These are phyloP conservation scores for Sphenodon punctatus DNA, from an alignment of 2,797 vertebrate species.

Conservation along the genomic window DNA sequence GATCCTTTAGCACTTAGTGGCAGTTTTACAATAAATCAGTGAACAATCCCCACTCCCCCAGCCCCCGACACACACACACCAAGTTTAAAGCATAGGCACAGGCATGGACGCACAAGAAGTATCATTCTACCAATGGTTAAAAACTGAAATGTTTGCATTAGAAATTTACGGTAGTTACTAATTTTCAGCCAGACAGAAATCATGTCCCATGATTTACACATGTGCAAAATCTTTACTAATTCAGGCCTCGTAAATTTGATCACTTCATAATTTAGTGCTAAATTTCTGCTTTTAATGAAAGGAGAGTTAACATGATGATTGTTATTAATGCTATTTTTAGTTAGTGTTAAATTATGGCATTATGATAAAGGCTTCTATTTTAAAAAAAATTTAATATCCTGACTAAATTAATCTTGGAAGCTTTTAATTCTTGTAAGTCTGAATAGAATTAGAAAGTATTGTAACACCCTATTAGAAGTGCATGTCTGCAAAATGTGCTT, in stretches of 20 bases:
- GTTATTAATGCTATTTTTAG: constrained; percentile 73
- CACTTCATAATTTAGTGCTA: constrained; percentile 67
- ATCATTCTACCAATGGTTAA: background rate
- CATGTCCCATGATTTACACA: constrained; percentile 61
- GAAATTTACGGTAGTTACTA: constrained; percentile 60
- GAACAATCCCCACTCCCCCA: too few relatives aligned
- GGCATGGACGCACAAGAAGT: background rate
- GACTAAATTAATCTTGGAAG: constrained; percentile 69
- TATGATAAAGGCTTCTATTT: constrained; percentile 66
- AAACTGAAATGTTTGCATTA: constrained; percentile 50
- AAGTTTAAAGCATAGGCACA: too few relatives aligned
- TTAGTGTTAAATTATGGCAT: constrained; percentile 69
- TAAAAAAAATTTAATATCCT: constrained; percentile 52
- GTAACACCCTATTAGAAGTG: constrained; percentile 34
- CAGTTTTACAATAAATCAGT: background rate
- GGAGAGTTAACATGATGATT: constrained; percentile 58
- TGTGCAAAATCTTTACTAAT: constrained; percentile 70
- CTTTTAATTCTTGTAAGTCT: constrained; percentile 60
- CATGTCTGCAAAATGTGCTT: constrained; percentile 21
- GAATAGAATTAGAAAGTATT: constrained; percentile 57
- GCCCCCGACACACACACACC: too few relatives aligned
- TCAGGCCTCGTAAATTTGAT: constrained; percentile 62
- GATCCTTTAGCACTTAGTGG: background rate
- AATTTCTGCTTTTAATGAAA: constrained; percentile 68
- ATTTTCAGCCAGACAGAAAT: constrained; percentile 59